Percentiles rank a stretch among this genome's conserved stretches.
These are phyloP conservation scores for Drosophila fulvimacula DNA, from an alignment of 2,888 invertebrate genomes.

Conservation along the genomic window DNA sequence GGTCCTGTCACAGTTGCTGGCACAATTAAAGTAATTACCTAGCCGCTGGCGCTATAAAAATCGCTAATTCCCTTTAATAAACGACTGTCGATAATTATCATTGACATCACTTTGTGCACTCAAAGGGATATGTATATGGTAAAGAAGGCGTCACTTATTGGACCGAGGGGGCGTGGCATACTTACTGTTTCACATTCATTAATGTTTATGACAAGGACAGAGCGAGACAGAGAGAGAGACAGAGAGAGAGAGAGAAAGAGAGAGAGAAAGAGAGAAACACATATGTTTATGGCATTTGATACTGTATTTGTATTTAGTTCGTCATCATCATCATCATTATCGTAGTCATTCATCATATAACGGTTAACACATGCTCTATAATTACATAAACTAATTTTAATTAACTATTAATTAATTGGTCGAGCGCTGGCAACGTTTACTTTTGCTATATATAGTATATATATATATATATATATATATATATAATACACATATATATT, in stretches of 20 bases:
- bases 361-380: slow-evolving; percentile 79
- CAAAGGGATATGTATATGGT: neutral
- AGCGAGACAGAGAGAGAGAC: neutral
- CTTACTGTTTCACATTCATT: slow-evolving; percentile 32
- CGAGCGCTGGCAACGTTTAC: slow-evolving; percentile 73
- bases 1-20: slow-evolving; percentile 30
- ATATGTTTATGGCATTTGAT: slow-evolving; percentile 59
- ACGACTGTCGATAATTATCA: slow-evolving; percentile 63
- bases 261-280: neutral
- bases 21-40: slow-evolving; percentile 72
- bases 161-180: slow-evolving; percentile 11
- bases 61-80: slow-evolving; percentile 60
- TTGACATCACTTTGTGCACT: slow-evolving; percentile 57
- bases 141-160: neutral
- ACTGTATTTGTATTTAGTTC: slow-evolving; percentile 65
- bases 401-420: slow-evolving; percentile 79
- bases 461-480: slow-evolving; percentile 1
- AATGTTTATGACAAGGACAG: slow-evolving; percentile 25
- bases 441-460: slow-evolving; percentile 17
- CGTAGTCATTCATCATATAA: slow-evolving; percentile 52
- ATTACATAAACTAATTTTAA: slow-evolving; percentile 74
- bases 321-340: slow-evolving; percentile 35
- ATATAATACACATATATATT: slow-evolving; percentile 3
- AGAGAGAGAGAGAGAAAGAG: neutral
- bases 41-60: slow-evolving; percentile 55